Evolutionary conservation across 1,140 invertebrate species (phyloP), one percentile per base, ranked within the genome.

Genomic region (Pseudomyrmex pallidus): DNA sequence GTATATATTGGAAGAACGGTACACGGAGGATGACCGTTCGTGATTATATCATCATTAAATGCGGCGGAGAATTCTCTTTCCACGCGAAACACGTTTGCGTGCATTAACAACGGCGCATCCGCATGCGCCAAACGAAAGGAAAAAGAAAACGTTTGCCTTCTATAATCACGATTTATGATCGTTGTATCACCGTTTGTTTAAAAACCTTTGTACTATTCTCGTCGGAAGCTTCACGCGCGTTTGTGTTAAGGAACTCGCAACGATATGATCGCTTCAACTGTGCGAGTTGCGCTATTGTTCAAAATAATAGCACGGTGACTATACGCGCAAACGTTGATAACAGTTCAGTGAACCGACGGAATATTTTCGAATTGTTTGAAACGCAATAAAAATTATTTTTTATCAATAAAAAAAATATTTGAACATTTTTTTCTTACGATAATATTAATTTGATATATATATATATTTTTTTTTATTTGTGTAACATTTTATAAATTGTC

Each of bases 131-230:
- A 56, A 66, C 46, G 54, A 64, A 63, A 66, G 5, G 35, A 64
- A 62, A 50, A 85, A 54, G 44, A 67, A 54, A 52, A 67, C 20
- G 13, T n/a, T 15, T 12, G 5, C 64, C 68, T 66, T 12, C 44
- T 83, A 56, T n/a, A 70, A 66, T 67, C 22, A 67, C 56, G 74
- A 87, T 86, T 87, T 86, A 84, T 67, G 73, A 56, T 80, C 74
- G 85, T 87, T 87, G 84, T 84, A 84, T 87, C 85, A 87, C 15
- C 85, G 83, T 87, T 74, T 68, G 84, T 87, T 35, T 87, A 87
- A 87, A 87, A 25, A 87, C 74, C 78, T 80, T 80, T 87, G 87
- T 84, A 15, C 74, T 5, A 35, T 20, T 62, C 56, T 56, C 52
- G 70, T 48, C 35, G 35, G 5, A 35, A 35, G 67, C 52, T 57